Conservation (phyloP, 2,888 invertebrate genomes). For the Harmothoe impar region DNA sequence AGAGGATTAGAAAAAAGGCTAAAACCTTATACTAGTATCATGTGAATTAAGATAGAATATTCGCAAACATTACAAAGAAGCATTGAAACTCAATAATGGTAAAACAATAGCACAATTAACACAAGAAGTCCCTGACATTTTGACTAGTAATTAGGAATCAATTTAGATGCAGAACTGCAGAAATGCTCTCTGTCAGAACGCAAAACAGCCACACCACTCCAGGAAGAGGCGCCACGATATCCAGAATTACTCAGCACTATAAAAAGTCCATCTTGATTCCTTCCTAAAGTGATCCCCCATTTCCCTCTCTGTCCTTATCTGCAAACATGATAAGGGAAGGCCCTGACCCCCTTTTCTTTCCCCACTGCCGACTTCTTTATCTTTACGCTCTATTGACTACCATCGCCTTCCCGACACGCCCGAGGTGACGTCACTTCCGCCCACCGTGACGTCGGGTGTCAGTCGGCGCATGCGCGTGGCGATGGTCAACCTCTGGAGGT, state of each 20-base stretch:
- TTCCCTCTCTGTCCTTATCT: constrained; percentile 9
- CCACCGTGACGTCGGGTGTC: constrained; percentile 16
- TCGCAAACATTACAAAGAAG: no score
- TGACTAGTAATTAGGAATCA: constrained; percentile 9
- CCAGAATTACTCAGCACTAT: neutral
- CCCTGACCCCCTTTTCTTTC: neutral
- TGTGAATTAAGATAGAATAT: no score
- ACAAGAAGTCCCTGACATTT: neutral
- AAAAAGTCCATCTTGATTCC: neutral
- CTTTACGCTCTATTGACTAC: constrained; percentile 21
- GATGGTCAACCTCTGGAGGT: neutral
- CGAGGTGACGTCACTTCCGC: constrained; percentile 52
- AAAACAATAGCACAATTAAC: neutral
- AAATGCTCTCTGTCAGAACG: neutral
- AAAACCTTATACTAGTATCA: no score
- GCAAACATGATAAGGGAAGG: neutral
- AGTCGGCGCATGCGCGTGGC: neutral
- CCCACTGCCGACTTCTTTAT: neutral
- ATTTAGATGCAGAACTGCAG: neutral
- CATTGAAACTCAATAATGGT: neutral
- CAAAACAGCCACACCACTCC: neutral
- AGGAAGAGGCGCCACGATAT: neutral
- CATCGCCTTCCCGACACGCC: constrained; percentile 23
- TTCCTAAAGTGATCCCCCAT: neutral
- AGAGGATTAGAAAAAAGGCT: no score